Base-by-base conservation (phyloP, 2,888 invertebrate genomes). In the Drosophila histrio region DNA sequence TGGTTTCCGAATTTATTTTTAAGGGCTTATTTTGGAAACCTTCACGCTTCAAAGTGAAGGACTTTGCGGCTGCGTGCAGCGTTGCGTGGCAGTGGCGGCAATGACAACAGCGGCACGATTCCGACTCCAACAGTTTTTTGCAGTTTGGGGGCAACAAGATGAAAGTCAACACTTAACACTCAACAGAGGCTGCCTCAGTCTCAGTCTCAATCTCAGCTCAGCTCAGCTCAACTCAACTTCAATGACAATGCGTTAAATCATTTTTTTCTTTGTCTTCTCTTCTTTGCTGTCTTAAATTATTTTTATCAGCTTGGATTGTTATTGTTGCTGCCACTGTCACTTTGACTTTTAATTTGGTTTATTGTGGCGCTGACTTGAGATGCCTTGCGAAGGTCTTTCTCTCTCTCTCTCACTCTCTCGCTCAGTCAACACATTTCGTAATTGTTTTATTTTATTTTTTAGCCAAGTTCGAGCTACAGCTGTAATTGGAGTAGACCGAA, bases 131-230 rank as follows among this genome's bases (percentile, higher is more conserved):
- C 7, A 30, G 1, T 7, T 5, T 44, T 46, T 62, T 73, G 63
- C 65, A 57, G 49, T 64, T 57, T 66, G 67, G 70, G 64, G 69
- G 58, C 69, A 72, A 65, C 59, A 64, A 88, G 85, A 89, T 88
- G 87, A 88, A 89, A 89, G 88, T 87, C 81, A 87, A 87, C 85
- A 87, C 78, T 89, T 79, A 73, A 89, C 83, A 77, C 85, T 79
- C 57, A 49, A 71, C 66, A 47, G 38, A 59, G 53, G 19, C 32
- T 19, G 30, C 19, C 56, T 24, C 39, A 58, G 21, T 15, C 17
- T 56, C 26, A n/a, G 28, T 21, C 43, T 38, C 36, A 32, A 6
- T 41, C 43, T 68, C 38, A 21, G 24, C 30, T 39, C 19, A 60
- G 53, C 43, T 44, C 53, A 26, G 53, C 47, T 63, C 15, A 43